phyloP scores from a whole-genome alignment of 2,113 vertebrate species.

The Rostratula benghalensis region DNA sequence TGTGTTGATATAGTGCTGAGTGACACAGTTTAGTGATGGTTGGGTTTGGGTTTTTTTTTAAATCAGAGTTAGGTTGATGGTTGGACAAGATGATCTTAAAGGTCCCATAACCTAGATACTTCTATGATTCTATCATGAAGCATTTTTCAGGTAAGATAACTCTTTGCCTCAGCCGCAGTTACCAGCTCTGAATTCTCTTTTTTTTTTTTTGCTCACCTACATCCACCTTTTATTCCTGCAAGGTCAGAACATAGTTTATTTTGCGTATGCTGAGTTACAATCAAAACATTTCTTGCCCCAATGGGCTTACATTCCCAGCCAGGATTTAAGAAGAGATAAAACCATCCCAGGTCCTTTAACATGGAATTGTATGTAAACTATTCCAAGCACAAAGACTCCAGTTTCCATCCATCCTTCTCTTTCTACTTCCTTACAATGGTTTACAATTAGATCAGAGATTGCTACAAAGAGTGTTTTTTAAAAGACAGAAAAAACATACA shows the following conservation, averaged over 20 bases:
- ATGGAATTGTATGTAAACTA: background rate
- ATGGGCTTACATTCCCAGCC: background rate
- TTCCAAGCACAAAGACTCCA: background rate
- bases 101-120: no score
- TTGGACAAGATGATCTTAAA: no score
- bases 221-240: background rate
- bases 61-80: no score
- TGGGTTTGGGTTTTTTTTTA: no score
- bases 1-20: no score
- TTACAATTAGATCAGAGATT: background rate
- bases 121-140: no score
- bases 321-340: background rate
- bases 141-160: background rate
- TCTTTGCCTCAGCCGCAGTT: background rate
- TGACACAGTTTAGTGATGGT: no score
- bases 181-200: background rate
- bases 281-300: background rate
- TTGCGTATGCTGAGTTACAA: background rate
- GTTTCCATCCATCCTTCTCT: background rate
- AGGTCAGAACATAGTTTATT: background rate
- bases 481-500: background rate
- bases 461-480: background rate
- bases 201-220: background rate
- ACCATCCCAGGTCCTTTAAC: background rate
- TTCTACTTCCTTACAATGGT: background rate